These are phyloP conservation scores for Penelope pileata DNA, from an alignment of 2,113 vertebrate genomes.

Conservation along the genomic window DNA sequence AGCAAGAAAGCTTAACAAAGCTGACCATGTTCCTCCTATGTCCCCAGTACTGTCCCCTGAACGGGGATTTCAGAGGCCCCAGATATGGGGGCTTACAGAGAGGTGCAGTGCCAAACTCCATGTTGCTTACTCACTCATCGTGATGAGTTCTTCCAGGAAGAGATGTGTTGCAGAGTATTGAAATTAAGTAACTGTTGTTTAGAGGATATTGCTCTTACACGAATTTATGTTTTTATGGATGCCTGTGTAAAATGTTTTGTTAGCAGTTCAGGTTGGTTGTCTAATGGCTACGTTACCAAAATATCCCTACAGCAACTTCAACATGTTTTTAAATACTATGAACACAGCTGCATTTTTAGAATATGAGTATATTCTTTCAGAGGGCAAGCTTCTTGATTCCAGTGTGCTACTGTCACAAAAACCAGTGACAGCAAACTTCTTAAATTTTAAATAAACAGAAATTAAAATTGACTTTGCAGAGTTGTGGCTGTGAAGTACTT, in stretches of 20 bases:
- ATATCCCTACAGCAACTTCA: neutral
- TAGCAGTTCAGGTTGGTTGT: neutral
- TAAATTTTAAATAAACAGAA: neutral
- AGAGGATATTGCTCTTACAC: neutral
- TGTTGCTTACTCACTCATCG: neutral
- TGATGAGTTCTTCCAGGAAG: neutral
- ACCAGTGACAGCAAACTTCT: neutral
- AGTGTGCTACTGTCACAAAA: neutral
- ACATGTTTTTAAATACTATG: neutral
- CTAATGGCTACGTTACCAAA: neutral
- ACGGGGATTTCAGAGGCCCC: neutral
- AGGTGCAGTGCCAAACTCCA: neutral
- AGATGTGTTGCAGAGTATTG: neutral
- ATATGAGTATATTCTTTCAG: neutral
- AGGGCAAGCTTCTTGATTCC: neutral
- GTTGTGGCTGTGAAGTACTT: neutral
- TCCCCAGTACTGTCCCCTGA: neutral
- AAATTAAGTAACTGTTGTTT: neutral
- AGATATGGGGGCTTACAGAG: neutral
- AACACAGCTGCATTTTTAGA: neutral
- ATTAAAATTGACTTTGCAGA: neutral
- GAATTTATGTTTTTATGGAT: neutral
- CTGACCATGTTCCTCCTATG: neutral
- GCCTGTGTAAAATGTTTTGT: neutral
- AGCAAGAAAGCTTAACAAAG: neutral